A percentile compares a stretch with the other conserved stretches of the same genome.
These are phyloP conservation scores for Gymnoscelis rufifasciata DNA, from an alignment of 2,888 invertebrate species.

Conservation along the genomic window DNA sequence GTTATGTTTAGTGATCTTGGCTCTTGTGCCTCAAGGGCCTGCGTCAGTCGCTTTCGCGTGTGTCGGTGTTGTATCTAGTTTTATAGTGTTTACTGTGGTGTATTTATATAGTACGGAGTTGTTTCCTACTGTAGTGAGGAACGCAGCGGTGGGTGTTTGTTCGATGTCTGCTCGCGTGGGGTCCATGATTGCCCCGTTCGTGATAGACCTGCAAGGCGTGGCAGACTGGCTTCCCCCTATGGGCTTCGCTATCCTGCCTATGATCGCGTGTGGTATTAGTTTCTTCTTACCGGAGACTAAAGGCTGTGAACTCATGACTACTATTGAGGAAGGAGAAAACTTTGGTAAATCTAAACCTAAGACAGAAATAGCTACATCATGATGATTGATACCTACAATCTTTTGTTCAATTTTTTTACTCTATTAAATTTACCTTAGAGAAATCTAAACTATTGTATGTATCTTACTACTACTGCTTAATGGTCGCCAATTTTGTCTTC, in stretches of 20 bases:
- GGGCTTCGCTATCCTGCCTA: constrained; percentile 84
- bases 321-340: constrained; percentile 87
- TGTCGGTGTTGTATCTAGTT: constrained; percentile 87
- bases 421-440: too few species aligned
- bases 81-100: constrained; percentile 90
- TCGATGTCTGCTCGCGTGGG: constrained; percentile 93
- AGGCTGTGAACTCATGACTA: constrained; percentile 86
- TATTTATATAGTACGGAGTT: constrained; percentile 93
- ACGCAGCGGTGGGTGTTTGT: constrained; percentile 92
- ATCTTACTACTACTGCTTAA: too few species aligned
- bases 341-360: constrained; percentile 44
- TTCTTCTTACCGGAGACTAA: constrained; percentile 88
- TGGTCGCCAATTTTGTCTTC: too few species aligned
- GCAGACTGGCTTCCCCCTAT: constrained; percentile 83
- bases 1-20: constrained; percentile 79
- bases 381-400: not conserved
- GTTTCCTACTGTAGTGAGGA: constrained; percentile 93
- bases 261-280: constrained; percentile 74
- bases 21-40: constrained; percentile 66
- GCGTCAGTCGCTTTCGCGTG: constrained; percentile 81
- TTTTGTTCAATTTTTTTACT: too few species aligned
- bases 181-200: constrained; percentile 90
- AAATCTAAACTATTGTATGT: too few species aligned
- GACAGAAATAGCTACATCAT: not conserved
- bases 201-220: constrained; percentile 79